These are phyloP conservation scores for Sphaerolaimus hirsutus DNA, from an alignment of 2,888 invertebrate species.

Conservation along the genomic window DNA sequence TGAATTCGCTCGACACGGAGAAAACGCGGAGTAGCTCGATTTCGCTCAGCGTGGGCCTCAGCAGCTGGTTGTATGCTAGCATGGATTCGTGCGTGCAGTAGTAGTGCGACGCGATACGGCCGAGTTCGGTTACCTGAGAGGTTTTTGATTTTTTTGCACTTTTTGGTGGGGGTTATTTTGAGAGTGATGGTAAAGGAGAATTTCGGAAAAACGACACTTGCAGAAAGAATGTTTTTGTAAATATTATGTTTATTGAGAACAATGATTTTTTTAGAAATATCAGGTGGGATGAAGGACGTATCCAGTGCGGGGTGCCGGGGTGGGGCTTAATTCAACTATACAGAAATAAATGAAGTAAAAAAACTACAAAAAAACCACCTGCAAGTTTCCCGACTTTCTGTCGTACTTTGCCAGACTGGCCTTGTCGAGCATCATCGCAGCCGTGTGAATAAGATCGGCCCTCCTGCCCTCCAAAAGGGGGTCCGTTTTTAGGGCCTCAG, in stretches of 20 bases:
- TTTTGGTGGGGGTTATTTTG: too few species aligned
- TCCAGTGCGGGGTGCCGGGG: too few species aligned
- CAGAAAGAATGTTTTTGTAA: too few species aligned
- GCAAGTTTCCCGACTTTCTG: slow-evolving; percentile 61
- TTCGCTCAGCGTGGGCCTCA: slow-evolving; percentile 85
- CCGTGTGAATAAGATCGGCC: slow-evolving; percentile 82
- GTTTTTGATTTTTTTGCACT: too few species aligned
- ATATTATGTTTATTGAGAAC: too few species aligned
- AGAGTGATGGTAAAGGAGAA: too few species aligned
- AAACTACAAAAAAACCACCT: slow-evolving; percentile 25
- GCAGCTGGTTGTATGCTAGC: slow-evolving; percentile 75
- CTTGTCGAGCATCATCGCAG: slow-evolving; percentile 65
- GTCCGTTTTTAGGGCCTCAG: slow-evolving; percentile 50
- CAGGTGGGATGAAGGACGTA: too few species aligned
- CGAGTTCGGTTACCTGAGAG: slow-evolving; percentile 65
- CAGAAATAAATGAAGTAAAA: too few species aligned
- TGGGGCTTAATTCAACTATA: too few species aligned
- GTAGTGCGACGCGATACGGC: slow-evolving; percentile 89
- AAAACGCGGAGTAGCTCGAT: slow-evolving; percentile 92
- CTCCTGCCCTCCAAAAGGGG: slow-evolving; percentile 59
- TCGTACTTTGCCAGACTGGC: slow-evolving; percentile 87
- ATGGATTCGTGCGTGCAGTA: slow-evolving; percentile 93
- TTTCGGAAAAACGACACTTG: too few species aligned
- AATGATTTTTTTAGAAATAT: too few species aligned
- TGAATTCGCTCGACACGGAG: slow-evolving; percentile 85